A percentile compares a stretch with the other conserved stretches of the same genome.
phyloP scores from a whole-genome alignment of 2,113 vertebrate genomes.

The Anser cygnoides region DNA sequence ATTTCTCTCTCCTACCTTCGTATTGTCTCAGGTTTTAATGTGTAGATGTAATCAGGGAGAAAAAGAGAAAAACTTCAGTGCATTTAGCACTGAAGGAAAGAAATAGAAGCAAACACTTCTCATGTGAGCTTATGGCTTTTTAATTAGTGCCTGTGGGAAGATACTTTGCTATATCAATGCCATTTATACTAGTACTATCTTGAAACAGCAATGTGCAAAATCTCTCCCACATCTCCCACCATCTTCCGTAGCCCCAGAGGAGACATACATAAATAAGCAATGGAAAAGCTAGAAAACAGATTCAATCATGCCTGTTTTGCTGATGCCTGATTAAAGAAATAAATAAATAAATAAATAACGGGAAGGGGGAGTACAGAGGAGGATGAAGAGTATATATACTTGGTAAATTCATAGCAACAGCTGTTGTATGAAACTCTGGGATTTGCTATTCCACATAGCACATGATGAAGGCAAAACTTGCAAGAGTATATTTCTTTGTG shows the following conservation, averaged over 20 bases:
- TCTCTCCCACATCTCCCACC: slow-evolving; percentile 44
- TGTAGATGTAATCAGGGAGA: slow-evolving; percentile 14
- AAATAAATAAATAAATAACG: background rate
- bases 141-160: slow-evolving; percentile 76
- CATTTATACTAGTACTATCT: slow-evolving; percentile 39
- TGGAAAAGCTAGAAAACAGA: slow-evolving; percentile 7
- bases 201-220: slow-evolving; percentile 61
- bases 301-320: slow-evolving; percentile 42
- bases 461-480: slow-evolving; percentile 9
- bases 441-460: background rate
- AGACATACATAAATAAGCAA: slow-evolving; percentile 68
- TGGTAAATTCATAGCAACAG: slow-evolving; percentile 15
- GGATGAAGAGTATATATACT: background rate
- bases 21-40: slow-evolving; percentile 36
- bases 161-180: slow-evolving; percentile 14
- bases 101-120: slow-evolving; percentile 6
- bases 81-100: background rate
- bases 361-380: background rate
- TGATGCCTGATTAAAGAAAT: background rate
- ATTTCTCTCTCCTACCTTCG: background rate
- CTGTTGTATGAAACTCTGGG: background rate
- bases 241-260: slow-evolving; percentile 40
- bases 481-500: background rate
- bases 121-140: slow-evolving; percentile 57
- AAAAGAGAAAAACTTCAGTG: slow-evolving; percentile 16